These are phyloP conservation scores for Anabacerthia variegaticeps DNA, from an alignment of 2,797 vertebrate genomes.

Conservation along the genomic window DNA sequence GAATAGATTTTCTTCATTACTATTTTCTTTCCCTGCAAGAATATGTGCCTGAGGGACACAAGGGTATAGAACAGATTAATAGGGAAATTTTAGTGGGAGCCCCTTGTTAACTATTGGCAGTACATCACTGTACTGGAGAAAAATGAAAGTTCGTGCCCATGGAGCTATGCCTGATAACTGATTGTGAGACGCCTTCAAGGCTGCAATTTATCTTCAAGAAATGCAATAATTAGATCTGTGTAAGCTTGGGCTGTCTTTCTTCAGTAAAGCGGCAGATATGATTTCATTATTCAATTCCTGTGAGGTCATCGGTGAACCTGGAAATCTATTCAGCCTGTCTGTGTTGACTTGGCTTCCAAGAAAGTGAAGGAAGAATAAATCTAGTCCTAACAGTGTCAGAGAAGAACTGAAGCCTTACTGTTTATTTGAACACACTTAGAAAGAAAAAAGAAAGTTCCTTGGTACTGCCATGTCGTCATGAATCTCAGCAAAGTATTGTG, in stretches of 20 bases:
- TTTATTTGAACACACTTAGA: neutral
- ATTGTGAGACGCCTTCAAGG: slow-evolving; percentile 59
- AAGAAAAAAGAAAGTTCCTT: neutral
- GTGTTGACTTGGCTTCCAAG: slow-evolving; percentile 6
- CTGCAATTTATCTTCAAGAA: slow-evolving; percentile 62
- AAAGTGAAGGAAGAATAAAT: neutral
- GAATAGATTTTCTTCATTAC: slow-evolving; percentile 56
- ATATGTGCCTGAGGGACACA: slow-evolving; percentile 28
- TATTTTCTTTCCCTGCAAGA: slow-evolving; percentile 56
- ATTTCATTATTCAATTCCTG: slow-evolving; percentile 56
- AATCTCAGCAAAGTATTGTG: neutral
- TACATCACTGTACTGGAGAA: slow-evolving; percentile 35
- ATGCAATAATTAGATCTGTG: slow-evolving; percentile 48
- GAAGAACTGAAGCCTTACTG: neutral
- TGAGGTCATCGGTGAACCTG: slow-evolving; percentile 58
- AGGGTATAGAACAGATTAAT: slow-evolving; percentile 43
- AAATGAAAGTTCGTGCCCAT: slow-evolving; percentile 34
- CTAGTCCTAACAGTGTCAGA: neutral
- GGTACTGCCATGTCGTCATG: neutral
- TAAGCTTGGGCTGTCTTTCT: slow-evolving; percentile 16
- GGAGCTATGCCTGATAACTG: slow-evolving; percentile 40
- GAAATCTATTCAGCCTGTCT: slow-evolving; percentile 53
- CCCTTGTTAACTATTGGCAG: slow-evolving; percentile 54
- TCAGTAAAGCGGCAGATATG: slow-evolving; percentile 44
- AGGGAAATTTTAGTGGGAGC: slow-evolving; percentile 44